These are phyloP conservation scores for Bembecia ichneumoniformis DNA, from an alignment of 2,888 invertebrate species.

Conservation along the genomic window DNA sequence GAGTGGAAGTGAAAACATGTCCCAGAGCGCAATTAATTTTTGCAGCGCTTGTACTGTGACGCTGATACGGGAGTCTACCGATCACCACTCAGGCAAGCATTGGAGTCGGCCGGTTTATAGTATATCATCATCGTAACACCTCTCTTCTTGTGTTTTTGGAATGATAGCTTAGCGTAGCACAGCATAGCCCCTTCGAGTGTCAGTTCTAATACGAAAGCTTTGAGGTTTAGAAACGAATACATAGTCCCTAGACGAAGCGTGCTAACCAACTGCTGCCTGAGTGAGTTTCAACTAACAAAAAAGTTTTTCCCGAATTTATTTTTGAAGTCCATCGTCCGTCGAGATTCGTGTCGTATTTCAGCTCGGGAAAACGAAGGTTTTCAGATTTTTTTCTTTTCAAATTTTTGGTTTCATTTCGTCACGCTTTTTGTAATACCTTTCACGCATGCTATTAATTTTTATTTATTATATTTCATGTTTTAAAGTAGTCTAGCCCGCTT, in stretches of 20 bases:
- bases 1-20: constrained; percentile 58
- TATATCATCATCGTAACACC: constrained; percentile 63
- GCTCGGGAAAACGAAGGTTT: constrained; percentile 2
- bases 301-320: constrained; percentile 52
- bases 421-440: constrained; percentile 53
- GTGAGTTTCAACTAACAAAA: constrained; percentile 65
- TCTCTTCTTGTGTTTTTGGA: constrained; percentile 62
- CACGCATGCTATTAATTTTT: constrained; percentile 62
- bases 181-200: constrained; percentile 28
- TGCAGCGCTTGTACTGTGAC: constrained; percentile 83
- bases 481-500: constrained; percentile 33
- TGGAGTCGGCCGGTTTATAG: constrained; percentile 72
- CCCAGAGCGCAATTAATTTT: constrained; percentile 74
- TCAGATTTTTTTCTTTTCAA: constrained; percentile 19
- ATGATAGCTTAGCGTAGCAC: constrained; percentile 64
- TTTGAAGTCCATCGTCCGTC: constrained; percentile 64
- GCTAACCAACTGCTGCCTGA: constrained; percentile 73
- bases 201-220: constrained; percentile 39
- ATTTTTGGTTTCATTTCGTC: constrained; percentile 40
- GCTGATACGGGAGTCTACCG: constrained; percentile 81
- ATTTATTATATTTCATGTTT: constrained; percentile 49
- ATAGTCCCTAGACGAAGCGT: constrained; percentile 40
- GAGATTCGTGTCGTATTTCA: background rate
- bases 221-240: constrained; percentile 32
- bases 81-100: constrained; percentile 85